phyloP scores from a whole-genome alignment of 1,140 invertebrate genomes.

The Frieseomelitta varia region DNA sequence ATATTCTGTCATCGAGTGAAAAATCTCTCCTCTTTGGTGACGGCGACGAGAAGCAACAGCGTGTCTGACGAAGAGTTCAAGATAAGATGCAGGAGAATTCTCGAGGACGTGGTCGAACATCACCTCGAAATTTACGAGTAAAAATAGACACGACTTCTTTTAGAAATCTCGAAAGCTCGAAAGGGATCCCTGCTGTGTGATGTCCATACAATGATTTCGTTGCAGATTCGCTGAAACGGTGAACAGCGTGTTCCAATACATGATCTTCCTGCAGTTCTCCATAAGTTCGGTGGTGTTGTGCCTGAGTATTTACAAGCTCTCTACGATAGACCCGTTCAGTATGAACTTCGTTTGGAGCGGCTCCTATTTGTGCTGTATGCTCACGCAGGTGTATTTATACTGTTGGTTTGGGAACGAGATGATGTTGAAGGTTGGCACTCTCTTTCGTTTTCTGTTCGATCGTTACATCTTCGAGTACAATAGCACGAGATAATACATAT shows the following conservation, averaged over 20 bases:
- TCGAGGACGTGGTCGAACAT: slow-evolving; percentile 46
- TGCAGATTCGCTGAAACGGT: slow-evolving; percentile 35
- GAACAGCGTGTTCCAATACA: slow-evolving; percentile 41
- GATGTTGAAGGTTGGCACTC: slow-evolving; percentile 79
- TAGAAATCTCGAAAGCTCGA: not conserved
- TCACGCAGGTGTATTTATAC: slow-evolving; percentile 80
- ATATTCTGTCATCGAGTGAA: slow-evolving; percentile 62
- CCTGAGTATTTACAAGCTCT: slow-evolving; percentile 55
- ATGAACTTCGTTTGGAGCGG: slow-evolving; percentile 66
- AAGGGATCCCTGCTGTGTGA: too few relatives aligned
- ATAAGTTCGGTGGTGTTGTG: slow-evolving; percentile 58
- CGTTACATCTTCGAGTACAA: not conserved
- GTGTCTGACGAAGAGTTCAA: not conserved
- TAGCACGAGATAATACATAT: not conserved
- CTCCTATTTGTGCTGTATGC: slow-evolving; percentile 59
- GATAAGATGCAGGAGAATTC: slow-evolving; percentile 1
- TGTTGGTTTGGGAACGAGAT: slow-evolving; percentile 85
- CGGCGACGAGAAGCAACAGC: not conserved
- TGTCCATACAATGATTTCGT: not conserved
- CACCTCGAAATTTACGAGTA: slow-evolving; percentile 58
- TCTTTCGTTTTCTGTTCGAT: not conserved
- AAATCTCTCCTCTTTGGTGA: slow-evolving; percentile 33
- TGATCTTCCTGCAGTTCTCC: slow-evolving; percentile 58
- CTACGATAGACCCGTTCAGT: slow-evolving; percentile 75
- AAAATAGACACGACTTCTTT: not conserved